Conservation (phyloP, 2,888 invertebrate species). For the Globia sparganii region DNA sequence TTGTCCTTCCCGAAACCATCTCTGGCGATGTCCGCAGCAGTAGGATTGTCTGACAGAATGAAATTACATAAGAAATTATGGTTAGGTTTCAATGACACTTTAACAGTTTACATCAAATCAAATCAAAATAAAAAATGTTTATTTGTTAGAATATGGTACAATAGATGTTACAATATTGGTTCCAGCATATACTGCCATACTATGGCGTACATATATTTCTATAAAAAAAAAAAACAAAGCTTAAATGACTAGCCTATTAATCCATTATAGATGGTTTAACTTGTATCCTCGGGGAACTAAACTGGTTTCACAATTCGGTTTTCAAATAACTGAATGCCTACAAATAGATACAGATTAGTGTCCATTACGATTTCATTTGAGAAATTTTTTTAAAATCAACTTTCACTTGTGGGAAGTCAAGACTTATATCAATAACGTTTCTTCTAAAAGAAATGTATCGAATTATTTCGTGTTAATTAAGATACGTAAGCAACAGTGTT, state of each 20-base stretch:
- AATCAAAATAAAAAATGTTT: no score
- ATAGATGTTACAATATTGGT: no score
- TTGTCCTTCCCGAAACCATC: conserved; percentile 75
- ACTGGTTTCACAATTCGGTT: background rate
- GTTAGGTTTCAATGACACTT: background rate
- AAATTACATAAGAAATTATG: background rate
- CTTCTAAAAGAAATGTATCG: background rate
- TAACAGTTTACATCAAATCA: background rate
- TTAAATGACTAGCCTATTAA: no score
- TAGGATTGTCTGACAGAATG: conserved; percentile 75
- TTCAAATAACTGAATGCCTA: background rate
- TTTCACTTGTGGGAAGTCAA: background rate
- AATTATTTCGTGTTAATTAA: background rate
- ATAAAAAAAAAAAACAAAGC: no score
- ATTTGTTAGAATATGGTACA: no score
- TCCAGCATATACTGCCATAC: no score
- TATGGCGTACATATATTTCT: no score
- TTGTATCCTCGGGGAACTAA: background rate
- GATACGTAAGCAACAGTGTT: background rate
- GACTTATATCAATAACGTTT: background rate
- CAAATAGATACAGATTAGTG: background rate
- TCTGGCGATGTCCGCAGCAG: conserved; percentile 72
- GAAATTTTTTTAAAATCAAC: background rate
- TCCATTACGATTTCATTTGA: background rate
- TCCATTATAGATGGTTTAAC: background rate